Evolutionary conservation across 2,113 vertebrate species (phyloP).

Genomic region (Corythoichthys haematopterus): DNA sequence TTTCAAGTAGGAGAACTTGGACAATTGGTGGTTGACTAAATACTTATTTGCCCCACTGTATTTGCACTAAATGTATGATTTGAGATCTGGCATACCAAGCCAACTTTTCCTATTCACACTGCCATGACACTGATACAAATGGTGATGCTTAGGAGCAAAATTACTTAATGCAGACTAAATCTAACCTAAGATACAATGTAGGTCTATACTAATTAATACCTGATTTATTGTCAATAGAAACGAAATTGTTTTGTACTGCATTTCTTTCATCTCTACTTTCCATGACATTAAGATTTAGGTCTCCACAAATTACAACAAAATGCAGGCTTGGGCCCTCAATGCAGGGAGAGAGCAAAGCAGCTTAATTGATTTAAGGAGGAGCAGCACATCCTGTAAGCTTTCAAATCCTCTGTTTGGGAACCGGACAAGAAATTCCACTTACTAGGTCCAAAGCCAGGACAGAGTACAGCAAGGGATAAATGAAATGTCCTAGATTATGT

Average conservation of each 20-base stretch:
- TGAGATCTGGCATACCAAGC: too few species aligned
- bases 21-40: too few species aligned
- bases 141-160: too few species aligned
- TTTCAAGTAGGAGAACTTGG: too few species aligned
- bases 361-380: constrained; percentile 59
- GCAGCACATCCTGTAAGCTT: constrained; percentile 38
- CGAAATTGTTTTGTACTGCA: constrained; percentile 9
- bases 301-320: constrained; percentile 6
- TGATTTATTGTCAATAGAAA: neutral
- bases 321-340: neutral
- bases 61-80: too few species aligned
- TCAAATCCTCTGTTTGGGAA: constrained; percentile 55
- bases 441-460: constrained; percentile 34
- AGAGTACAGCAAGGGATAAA: constrained; percentile 16
- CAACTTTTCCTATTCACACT: too few species aligned
- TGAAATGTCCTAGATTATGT: constrained; percentile 33
- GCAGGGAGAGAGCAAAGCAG: constrained; percentile 22
- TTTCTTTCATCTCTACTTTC: neutral
- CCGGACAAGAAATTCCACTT: constrained; percentile 39
- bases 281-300: constrained; percentile 9
- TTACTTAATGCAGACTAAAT: neutral
- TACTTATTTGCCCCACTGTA: too few species aligned
- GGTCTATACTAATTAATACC: neutral
- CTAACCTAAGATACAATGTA: neutral
- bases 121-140: too few species aligned